Percentiles rank a stretch among this genome's conserved stretches.
Conservation (phyloP, 2,797 vertebrate genomes). For the Hirundo rustica region DNA sequence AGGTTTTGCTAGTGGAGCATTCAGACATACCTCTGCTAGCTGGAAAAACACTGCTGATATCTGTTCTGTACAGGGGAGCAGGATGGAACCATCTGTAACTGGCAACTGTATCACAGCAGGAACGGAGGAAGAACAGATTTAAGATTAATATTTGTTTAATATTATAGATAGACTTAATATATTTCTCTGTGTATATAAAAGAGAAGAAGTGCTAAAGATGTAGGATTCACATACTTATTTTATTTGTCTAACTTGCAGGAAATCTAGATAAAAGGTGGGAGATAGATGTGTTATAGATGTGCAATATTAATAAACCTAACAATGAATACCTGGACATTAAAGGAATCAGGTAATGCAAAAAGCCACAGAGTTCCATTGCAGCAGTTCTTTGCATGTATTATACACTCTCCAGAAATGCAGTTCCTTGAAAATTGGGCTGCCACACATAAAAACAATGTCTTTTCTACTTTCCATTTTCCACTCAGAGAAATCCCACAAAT, state of each 20-base stretch:
- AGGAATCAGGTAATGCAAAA: not conserved
- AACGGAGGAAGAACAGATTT: not conserved
- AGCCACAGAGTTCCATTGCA: not conserved
- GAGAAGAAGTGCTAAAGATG: not conserved
- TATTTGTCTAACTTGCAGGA: not conserved
- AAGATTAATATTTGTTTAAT: not conserved
- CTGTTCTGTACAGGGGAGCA: not conserved
- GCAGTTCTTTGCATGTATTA: not conserved
- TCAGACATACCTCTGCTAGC: not conserved
- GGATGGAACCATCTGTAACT: not conserved
- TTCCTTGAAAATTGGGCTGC: not conserved
- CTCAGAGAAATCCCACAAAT: conserved; percentile 25
- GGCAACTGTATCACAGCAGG: not conserved
- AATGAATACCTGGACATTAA: not conserved
- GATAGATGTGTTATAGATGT: not conserved
- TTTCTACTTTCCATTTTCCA: not conserved
- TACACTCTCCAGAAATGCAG: not conserved
- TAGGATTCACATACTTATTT: not conserved
- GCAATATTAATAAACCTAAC: not conserved
- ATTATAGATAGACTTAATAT: not conserved
- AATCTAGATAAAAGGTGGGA: not conserved
- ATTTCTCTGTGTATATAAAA: not conserved
- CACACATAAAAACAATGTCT: not conserved
- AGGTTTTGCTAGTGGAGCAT: not conserved
- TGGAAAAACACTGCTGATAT: not conserved